phyloP scores from a whole-genome alignment of 2,888 invertebrate species.

The Xestia rhomboidea region DNA sequence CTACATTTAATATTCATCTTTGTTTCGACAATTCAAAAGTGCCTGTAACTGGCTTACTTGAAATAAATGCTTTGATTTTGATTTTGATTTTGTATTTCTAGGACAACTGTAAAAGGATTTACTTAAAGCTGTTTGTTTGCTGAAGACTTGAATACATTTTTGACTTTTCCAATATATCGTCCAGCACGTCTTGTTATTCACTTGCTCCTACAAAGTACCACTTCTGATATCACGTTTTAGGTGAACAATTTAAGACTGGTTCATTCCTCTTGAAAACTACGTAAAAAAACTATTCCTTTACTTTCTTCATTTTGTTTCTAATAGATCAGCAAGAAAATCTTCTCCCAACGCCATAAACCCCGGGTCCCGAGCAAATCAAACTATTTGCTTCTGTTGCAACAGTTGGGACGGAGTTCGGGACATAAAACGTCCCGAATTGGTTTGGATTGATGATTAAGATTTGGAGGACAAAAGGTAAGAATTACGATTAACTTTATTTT shows the following conservation, averaged over 20 bases:
- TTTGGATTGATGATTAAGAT: slow-evolving; percentile 9
- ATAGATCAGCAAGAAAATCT: not conserved
- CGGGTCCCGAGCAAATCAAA: slow-evolving; percentile 1
- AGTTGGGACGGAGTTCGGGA: not conserved
- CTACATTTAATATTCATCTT: no score
- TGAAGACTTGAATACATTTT: no score
- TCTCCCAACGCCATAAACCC: not conserved
- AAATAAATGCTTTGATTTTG: no score
- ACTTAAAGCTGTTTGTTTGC: no score
- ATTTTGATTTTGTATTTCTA: no score
- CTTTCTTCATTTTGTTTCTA: not conserved
- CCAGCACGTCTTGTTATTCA: no score
- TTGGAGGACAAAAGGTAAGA: not conserved
- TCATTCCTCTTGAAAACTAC: not conserved
- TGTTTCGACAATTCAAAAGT: no score
- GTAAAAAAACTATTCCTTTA: not conserved
- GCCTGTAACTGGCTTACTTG: no score
- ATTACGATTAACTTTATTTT: not conserved
- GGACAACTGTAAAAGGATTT: no score
- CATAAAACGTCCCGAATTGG: slow-evolving; percentile 13
- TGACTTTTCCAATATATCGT: no score
- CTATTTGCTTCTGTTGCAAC: not conserved
- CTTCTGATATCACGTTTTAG: not conserved
- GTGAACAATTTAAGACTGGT: not conserved
- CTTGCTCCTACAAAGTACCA: no score